phyloP scores from a whole-genome alignment of 2,797 vertebrate genomes.

The Menidia menidia region DNA sequence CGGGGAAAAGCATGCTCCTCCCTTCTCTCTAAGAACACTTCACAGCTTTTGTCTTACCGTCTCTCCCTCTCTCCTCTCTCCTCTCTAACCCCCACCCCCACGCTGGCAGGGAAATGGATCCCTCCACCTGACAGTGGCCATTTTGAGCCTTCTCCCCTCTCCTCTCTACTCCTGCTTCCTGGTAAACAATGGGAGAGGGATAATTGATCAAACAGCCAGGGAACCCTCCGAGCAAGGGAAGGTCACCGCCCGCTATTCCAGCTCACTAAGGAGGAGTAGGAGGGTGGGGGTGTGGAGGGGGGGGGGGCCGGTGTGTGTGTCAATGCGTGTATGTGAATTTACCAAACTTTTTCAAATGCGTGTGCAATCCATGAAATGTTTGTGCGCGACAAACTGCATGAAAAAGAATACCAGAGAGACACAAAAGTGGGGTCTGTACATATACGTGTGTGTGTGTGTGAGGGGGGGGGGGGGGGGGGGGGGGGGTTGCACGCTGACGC shows the following conservation, averaged over 20 bases:
- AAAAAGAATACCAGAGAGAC: slow-evolving; percentile 22
- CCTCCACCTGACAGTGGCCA: slow-evolving; percentile 85
- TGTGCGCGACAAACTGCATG: slow-evolving; percentile 41
- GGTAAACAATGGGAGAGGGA: slow-evolving; percentile 85
- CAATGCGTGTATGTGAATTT: slow-evolving; percentile 42
- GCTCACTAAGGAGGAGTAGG: slow-evolving; percentile 51
- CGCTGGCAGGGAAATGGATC: slow-evolving; percentile 82
- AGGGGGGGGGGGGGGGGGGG: background rate
- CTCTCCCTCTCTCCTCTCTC: slow-evolving; percentile 62
- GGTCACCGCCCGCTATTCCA: slow-evolving; percentile 87
- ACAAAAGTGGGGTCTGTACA: slow-evolving; percentile 34
- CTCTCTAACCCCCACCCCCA: slow-evolving; percentile 76
- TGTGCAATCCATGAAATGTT: background rate
- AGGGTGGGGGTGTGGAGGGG: background rate
- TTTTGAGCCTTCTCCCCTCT: slow-evolving; percentile 80
- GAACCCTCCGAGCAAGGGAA: slow-evolving; percentile 85
- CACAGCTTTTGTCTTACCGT: slow-evolving; percentile 70
- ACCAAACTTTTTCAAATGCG: slow-evolving; percentile 29
- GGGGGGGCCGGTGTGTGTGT: slow-evolving; percentile 27
- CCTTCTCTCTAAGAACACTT: slow-evolving; percentile 71
- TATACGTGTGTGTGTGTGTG: slow-evolving; percentile 31
- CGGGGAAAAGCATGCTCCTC: slow-evolving; percentile 65
- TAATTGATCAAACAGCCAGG: slow-evolving; percentile 89
- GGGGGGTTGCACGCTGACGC: slow-evolving; percentile 73
- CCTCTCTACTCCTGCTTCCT: slow-evolving; percentile 76